Percentiles rank a stretch among this genome's conserved stretches.
Conservation (phyloP, 2,888 invertebrate species). For the Xanthorhoe designata region DNA sequence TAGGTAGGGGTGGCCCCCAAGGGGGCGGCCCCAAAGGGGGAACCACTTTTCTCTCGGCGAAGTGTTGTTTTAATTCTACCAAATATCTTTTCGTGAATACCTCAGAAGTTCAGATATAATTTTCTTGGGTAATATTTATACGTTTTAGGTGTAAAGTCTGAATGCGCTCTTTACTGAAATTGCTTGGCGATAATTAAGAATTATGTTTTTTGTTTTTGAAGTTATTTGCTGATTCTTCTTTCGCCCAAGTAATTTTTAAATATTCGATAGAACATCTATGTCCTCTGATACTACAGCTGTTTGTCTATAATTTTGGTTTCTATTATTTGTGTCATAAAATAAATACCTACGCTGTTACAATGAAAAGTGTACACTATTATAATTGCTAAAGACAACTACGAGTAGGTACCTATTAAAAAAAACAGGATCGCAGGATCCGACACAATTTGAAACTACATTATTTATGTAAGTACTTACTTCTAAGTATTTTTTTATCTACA, state of each 20-base stretch:
- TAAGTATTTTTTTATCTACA: too few relatives aligned
- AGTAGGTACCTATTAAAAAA: too few relatives aligned
- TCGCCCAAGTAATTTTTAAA: slow-evolving; percentile 6
- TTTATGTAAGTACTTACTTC: too few relatives aligned
- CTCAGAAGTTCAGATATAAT: slow-evolving; percentile 83
- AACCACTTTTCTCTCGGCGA: slow-evolving; percentile 80
- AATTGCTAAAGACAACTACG: too few relatives aligned
- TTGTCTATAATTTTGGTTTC: background rate
- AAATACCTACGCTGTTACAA: too few relatives aligned
- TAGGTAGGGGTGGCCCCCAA: slow-evolving; percentile 62
- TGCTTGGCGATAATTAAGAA: slow-evolving; percentile 21
- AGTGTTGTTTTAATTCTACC: slow-evolving; percentile 85
- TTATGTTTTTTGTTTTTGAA: slow-evolving; percentile 22
- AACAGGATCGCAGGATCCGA: too few relatives aligned
- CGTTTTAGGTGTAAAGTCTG: slow-evolving; percentile 71
- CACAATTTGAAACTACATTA: too few relatives aligned
- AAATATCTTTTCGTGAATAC: slow-evolving; percentile 85
- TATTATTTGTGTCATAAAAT: too few relatives aligned
- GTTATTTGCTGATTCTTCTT: background rate
- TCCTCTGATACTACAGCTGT: too few relatives aligned
- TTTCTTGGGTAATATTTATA: slow-evolving; percentile 78
- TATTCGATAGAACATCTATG: background rate
- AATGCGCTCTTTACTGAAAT: slow-evolving; percentile 33
- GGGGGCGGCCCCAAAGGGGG: slow-evolving; percentile 60
- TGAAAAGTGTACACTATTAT: too few relatives aligned